Evolutionary conservation across 2,888 invertebrate species (phyloP), one percentile per base, ranked within the genome.

Genomic region (Mesochorus sp.): DNA sequence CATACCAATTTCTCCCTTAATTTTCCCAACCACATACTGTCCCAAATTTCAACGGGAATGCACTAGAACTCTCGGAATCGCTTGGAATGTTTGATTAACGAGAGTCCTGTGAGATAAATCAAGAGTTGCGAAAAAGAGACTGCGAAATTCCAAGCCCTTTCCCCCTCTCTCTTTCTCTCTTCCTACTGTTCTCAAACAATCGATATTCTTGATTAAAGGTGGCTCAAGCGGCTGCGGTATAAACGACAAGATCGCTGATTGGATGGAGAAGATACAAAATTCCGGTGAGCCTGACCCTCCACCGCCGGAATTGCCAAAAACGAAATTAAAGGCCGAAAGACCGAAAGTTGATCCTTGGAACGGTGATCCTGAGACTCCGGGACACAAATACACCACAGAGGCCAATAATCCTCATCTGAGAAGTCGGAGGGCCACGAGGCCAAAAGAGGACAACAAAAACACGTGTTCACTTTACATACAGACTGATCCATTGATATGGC

Each of bases 401-500:
- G 96, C 96, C 80, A 97, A 97, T 90, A 91, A 91, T 83, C 93
- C 93, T 86, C 87, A 86, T 80, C 91, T 90, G 86, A 91, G 93
- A 87, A 91, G 91, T 86, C 93, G 83, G 92, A 92, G 94, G 68
- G 94, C 94, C 24, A 91, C 94, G 37, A 90, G 93, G 73, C 90
- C 93, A 78, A 93, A 94, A 83, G 95, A 95, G 84, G 94, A 96
- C 89, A 95, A 95, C 88, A 95, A 94, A 85, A 97, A 97, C 91
- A 97, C 98, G 73, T 99, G 99, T 91, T 97, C 98, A 70, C 94
- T 99, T 82, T 99, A 96, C 91, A 97, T 99, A 91, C 98, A 99
- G 92, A 99, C 99, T 19, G 99, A 99, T 93, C 99, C 99, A 83
- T 95, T 98, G 84, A 96, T 99, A 91, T 99, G 99, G 98, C 94